Base-by-base conservation (phyloP, 2,888 invertebrate species). In the Meteorus cinctellus region DNA sequence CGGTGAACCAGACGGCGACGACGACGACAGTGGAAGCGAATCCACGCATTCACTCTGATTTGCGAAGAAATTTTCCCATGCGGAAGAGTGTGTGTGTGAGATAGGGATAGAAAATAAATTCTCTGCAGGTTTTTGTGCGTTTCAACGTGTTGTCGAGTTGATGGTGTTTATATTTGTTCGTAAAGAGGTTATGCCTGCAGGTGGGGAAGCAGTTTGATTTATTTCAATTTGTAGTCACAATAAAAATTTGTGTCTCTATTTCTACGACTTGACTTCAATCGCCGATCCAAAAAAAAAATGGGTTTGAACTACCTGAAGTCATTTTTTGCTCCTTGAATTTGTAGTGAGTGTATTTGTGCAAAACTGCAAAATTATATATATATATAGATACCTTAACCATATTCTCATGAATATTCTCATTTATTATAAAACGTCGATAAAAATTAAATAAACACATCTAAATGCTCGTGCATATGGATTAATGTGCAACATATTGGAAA, bases 1-100 rank as follows among this genome's bases (percentile, higher is more conserved):
- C 16, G 34, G 41, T 45, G 45, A 68, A 78, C 74, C 76, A 77
- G 79, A 77, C 78, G 79, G 29, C 24, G 34, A 63, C 31, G 36
- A 65, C 34, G 45, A 34, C 34, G 36, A 41, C 12, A 12, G 41
- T 12, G 12, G 2, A 41, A 41, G 41, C 12, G 8, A 41, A 41
- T 41, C 41, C n/a, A 34, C n/a, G n/a, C 29, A 63, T 63, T 63
- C 63, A 63, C 34, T 63, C 5, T 48, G n/a, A 12, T 41, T 27
- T n/a, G 24, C 27, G 27, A 60, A 60, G 27, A 29, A 24, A 34
- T 48, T 48, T 48, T 48, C n/a, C 48, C n/a, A 41, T 41, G 41
- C 2, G 4, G 8, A 41, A 2, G 12, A 12, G n/a, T 4, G 45
- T 12, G 45, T 10, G 14, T 10, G 8, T 12, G 45, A 45, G 14